Evolutionary conservation across 1,140 invertebrate genomes (phyloP).

Genomic region (Drosophila hydei): DNA sequence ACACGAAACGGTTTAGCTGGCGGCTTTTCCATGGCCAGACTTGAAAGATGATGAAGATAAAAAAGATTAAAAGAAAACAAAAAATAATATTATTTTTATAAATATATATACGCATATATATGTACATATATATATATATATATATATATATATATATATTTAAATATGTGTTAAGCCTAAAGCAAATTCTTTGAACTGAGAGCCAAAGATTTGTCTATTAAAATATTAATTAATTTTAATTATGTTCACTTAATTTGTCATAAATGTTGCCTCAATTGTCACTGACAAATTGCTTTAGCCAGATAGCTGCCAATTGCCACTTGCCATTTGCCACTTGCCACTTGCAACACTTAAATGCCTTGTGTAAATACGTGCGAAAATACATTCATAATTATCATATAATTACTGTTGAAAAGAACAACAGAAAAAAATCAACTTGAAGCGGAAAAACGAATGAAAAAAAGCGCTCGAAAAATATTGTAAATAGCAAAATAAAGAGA

Average conservation of each 20-base stretch:
- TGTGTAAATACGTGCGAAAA: slow-evolving; percentile 13
- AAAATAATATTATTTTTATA: too few relatives aligned
- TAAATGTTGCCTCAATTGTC: slow-evolving; percentile 4
- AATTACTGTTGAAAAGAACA: slow-evolving; percentile 24
- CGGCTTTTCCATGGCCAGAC: too few relatives aligned
- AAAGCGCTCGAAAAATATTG: slow-evolving; percentile 32
- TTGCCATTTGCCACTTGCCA: slow-evolving; percentile 11
- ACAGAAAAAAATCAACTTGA: slow-evolving; percentile 24
- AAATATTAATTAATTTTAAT: too few relatives aligned
- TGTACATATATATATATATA: too few relatives aligned
- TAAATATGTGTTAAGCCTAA: too few relatives aligned
- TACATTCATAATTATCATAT: slow-evolving; percentile 29
- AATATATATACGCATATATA: too few relatives aligned
- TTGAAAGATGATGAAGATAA: too few relatives aligned
- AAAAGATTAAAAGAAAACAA: too few relatives aligned
- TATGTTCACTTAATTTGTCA: background rate
- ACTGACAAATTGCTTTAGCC: slow-evolving; percentile 13
- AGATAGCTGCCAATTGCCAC: background rate
- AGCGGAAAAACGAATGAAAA: slow-evolving; percentile 16
- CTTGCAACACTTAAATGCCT: slow-evolving; percentile 11
- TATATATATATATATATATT: too few relatives aligned
- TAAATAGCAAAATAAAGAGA: slow-evolving; percentile 36
- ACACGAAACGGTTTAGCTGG: too few relatives aligned
- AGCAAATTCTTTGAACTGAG: too few relatives aligned
- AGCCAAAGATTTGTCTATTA: too few relatives aligned